These are phyloP conservation scores for Dipodomys spectabilis DNA, from an alignment of 2,113 vertebrate species.

Conservation along the genomic window DNA sequence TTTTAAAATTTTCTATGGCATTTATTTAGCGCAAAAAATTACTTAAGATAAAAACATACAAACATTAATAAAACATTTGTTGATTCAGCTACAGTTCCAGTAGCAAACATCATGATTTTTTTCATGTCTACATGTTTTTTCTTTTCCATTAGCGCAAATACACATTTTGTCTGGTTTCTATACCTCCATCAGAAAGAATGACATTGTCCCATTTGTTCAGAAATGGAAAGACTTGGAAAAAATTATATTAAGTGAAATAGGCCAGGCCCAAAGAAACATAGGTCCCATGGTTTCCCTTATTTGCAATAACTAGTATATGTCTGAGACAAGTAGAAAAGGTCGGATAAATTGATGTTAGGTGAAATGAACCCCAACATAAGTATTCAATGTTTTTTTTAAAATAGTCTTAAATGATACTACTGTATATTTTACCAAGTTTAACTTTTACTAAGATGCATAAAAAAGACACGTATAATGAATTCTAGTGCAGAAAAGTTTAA, in stretches of 20 bases:
- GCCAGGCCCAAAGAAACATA: no score
- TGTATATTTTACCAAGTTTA: constrained; percentile 39
- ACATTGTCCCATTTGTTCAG: no score
- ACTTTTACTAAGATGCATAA: constrained; percentile 22
- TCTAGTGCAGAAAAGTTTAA: not conserved
- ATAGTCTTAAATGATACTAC: not conserved
- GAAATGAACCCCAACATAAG: no score
- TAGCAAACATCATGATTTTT: constrained; percentile 35
- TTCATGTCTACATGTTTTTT: not conserved
- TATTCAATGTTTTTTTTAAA: not conserved
- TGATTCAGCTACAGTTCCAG: constrained; percentile 35
- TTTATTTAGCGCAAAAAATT: constrained; percentile 20
- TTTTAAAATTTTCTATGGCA: not conserved
- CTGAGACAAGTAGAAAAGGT: no score
- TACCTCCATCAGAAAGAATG: no score
- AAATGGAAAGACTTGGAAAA: no score
- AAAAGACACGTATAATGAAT: not conserved
- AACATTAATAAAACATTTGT: not conserved
- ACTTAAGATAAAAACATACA: constrained; percentile 34
- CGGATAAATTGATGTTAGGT: no score
- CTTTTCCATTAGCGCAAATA: constrained; percentile 15
- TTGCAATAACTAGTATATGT: no score
- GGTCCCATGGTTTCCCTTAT: no score
- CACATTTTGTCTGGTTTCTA: not conserved
- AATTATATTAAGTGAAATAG: no score